A percentile compares a stretch with the other conserved stretches of the same genome.
Evolutionary conservation across 1,140 invertebrate genomes (phyloP).

Genomic region (Halictus rubicundus): DNA sequence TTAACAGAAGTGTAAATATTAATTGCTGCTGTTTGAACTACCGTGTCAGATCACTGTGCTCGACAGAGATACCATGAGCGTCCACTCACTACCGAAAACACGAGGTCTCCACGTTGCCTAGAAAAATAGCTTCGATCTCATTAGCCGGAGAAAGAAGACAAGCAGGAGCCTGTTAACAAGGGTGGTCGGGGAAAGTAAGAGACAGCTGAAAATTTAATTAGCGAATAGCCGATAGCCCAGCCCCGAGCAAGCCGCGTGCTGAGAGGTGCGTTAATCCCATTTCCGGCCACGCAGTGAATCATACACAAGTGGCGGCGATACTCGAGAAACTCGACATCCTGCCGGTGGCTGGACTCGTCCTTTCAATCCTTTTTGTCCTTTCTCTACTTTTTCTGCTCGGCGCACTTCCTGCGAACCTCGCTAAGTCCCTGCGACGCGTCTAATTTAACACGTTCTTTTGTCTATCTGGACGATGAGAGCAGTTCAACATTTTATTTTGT

Average conservation of each 20-base stretch:
- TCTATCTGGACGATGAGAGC: too few relatives aligned
- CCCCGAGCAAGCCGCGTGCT: background rate
- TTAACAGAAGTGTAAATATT: too few relatives aligned
- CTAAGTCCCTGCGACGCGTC: background rate
- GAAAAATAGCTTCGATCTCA: background rate
- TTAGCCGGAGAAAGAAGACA: conserved; percentile 4
- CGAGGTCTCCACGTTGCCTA: background rate
- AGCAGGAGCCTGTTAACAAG: conserved; percentile 5
- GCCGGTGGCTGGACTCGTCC: background rate
- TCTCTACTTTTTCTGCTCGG: background rate
- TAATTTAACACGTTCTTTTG: background rate
- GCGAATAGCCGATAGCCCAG: background rate
- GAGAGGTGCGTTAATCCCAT: conserved; percentile 23
- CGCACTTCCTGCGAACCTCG: background rate
- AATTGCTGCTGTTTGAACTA: too few relatives aligned
- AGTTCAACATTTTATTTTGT: too few relatives aligned
- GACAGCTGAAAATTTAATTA: conserved; percentile 43
- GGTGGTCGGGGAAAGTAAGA: background rate
- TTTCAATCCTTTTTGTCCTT: background rate
- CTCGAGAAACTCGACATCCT: conserved; percentile 14
- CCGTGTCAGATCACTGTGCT: too few relatives aligned
- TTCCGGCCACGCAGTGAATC: conserved; percentile 23
- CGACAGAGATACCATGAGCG: too few relatives aligned
- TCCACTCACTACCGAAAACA: too few relatives aligned
- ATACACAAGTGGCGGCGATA: background rate